Conservation (phyloP, 2,888 invertebrate species). For the Sympetrum striolatum region DNA sequence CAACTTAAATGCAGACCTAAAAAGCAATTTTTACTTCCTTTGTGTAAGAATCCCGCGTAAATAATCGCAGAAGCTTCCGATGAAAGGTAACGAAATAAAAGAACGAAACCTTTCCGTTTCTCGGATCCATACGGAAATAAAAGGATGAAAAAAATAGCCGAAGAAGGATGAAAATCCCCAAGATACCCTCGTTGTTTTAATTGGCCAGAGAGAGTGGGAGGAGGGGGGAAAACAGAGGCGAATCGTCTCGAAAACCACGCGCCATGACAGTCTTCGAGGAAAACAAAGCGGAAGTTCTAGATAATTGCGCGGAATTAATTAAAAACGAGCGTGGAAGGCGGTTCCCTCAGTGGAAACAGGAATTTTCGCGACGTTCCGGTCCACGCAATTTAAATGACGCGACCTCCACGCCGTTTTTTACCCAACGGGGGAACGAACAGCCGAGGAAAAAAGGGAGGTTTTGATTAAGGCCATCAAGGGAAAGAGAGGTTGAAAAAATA, state of each 20-base stretch:
- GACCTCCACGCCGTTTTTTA: background rate
- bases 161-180: background rate
- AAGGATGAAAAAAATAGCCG: background rate
- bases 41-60: too few relatives aligned
- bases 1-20: too few relatives aligned
- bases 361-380: conserved; percentile 19
- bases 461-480: conserved; percentile 7
- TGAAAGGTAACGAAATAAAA: too few relatives aligned
- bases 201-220: background rate
- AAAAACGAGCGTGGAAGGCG: conserved; percentile 19
- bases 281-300: conserved; percentile 13
- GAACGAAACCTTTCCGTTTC: too few relatives aligned
- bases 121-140: too few relatives aligned
- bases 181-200: conserved; percentile 24
- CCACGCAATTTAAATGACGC: conserved; percentile 12
- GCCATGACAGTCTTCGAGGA: conserved; percentile 12
- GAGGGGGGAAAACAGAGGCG: background rate
- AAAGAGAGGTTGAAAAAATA: too few relatives aligned
- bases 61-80: too few relatives aligned
- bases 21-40: too few relatives aligned
- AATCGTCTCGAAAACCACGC: background rate
- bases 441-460: background rate
- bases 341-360: background rate
- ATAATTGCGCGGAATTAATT: conserved; percentile 43
- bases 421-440: background rate